Percentiles rank a stretch among this genome's conserved stretches.
phyloP scores from a whole-genome alignment of 2,113 vertebrate genomes.

The Poecilia latipinna region DNA sequence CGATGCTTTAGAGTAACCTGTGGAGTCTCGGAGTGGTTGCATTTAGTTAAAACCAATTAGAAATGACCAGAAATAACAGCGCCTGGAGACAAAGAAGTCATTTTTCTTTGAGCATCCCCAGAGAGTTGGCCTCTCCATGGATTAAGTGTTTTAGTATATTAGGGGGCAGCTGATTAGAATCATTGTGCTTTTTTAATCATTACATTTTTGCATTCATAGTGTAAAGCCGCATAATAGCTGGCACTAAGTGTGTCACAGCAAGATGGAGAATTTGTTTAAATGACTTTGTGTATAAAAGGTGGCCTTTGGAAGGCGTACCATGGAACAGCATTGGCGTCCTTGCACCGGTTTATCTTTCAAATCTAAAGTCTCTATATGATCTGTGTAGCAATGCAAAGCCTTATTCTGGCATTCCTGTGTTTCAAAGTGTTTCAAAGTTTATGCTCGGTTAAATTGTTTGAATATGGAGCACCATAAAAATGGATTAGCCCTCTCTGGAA shows the following conservation, averaged over 20 bases:
- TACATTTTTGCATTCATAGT: slow-evolving; percentile 80
- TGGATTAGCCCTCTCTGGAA: too few species aligned
- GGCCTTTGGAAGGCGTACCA: slow-evolving; percentile 55
- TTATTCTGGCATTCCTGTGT: background rate
- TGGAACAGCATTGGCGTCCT: slow-evolving; percentile 45
- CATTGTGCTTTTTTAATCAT: slow-evolving; percentile 84
- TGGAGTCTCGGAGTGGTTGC: slow-evolving; percentile 81
- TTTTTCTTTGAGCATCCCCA: slow-evolving; percentile 83
- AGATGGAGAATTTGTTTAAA: slow-evolving; percentile 69
- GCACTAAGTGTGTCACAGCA: slow-evolving; percentile 83
- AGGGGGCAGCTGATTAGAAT: slow-evolving; percentile 85
- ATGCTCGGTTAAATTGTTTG: background rate
- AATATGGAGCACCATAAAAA: too few species aligned
- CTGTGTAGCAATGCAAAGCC: slow-evolving; percentile 15
- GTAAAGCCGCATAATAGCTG: slow-evolving; percentile 75
- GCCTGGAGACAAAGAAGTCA: slow-evolving; percentile 86
- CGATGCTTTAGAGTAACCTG: slow-evolving; percentile 81
- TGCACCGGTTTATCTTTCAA: slow-evolving; percentile 30
- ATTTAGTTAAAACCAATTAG: slow-evolving; percentile 89
- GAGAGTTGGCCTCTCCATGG: slow-evolving; percentile 83
- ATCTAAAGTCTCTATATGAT: slow-evolving; percentile 42
- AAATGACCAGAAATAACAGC: slow-evolving; percentile 88
- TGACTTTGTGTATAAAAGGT: slow-evolving; percentile 77
- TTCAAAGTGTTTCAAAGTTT: background rate
- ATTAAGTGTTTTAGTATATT: slow-evolving; percentile 87